Evolutionary conservation across 1,140 invertebrate genomes (phyloP).

Genomic region (Hyposmocoma kahamanoa): DNA sequence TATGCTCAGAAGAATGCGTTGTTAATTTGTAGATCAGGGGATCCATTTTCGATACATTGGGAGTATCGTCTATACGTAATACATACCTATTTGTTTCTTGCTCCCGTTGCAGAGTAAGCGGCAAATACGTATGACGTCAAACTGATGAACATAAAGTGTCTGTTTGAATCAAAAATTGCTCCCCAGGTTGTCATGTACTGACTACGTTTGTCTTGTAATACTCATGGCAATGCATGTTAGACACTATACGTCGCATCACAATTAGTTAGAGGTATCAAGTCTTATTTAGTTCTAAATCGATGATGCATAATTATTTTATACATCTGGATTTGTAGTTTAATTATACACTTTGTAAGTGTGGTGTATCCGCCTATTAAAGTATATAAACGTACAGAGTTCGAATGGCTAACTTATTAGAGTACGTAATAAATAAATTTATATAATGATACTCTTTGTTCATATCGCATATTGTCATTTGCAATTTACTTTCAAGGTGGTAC

Average conservation of each 20-base stretch:
- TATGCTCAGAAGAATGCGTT: conserved; percentile 13
- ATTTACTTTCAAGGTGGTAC: conserved; percentile 23
- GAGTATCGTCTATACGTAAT: too few relatives aligned
- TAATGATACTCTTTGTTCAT: conserved; percentile 50
- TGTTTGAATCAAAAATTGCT: too few relatives aligned
- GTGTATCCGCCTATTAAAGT: conserved; percentile 69
- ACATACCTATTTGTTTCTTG: too few relatives aligned
- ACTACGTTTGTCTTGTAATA: conserved; percentile 24
- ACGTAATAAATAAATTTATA: conserved; percentile 61
- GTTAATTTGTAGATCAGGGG: conserved; percentile 11
- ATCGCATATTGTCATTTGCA: conserved; percentile 43
- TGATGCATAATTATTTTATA: conserved; percentile 66
- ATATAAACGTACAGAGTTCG: conserved; percentile 61
- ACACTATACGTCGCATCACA: conserved; percentile 55
- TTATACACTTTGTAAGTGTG: conserved; percentile 70
- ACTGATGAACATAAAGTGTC: too few relatives aligned
- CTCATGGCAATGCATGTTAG: conserved; percentile 28
- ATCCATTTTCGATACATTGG: too few relatives aligned
- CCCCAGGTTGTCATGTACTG: neutral
- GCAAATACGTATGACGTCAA: too few relatives aligned
- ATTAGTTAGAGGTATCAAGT: conserved; percentile 33
- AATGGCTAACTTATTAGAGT: conserved; percentile 67
- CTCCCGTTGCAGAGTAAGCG: too few relatives aligned
- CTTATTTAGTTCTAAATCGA: conserved; percentile 50
- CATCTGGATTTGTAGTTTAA: conserved; percentile 68